phyloP scores from a whole-genome alignment of 2,888 invertebrate genomes.

The Tuta absoluta region DNA sequence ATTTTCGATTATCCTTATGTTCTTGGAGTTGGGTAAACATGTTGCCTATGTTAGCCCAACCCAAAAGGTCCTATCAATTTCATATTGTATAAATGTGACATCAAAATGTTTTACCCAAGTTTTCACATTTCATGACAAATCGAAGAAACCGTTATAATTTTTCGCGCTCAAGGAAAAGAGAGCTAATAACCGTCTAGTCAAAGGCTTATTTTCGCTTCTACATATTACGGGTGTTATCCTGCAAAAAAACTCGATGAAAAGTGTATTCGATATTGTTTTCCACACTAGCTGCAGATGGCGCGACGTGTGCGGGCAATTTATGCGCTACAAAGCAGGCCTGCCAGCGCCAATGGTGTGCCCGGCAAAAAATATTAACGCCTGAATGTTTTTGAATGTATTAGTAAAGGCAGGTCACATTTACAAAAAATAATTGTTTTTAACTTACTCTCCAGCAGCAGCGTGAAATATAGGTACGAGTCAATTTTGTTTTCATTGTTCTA shows the following conservation, averaged over 20 bases:
- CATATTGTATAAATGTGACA: no score
- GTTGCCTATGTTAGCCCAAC: no score
- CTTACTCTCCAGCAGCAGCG: neutral
- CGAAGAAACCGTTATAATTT: no score
- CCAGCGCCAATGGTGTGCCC: constrained; percentile 36
- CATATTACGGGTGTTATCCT: neutral
- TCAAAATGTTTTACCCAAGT: no score
- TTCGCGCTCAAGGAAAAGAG: no score
- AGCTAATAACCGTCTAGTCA: no score
- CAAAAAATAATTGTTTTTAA: neutral
- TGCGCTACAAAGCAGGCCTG: constrained; percentile 46
- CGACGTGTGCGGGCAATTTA: constrained; percentile 46
- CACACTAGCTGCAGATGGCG: constrained; percentile 38
- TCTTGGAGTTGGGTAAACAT: no score
- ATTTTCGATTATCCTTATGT: no score
- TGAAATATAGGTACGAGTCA: neutral
- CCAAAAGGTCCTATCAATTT: no score
- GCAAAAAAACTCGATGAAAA: neutral
- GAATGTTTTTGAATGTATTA: constrained; percentile 8
- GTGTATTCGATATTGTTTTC: constrained; percentile 35
- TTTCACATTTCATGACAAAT: no score
- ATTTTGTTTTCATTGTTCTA: no score
- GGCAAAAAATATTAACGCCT: constrained; percentile 39
- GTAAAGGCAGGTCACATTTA: neutral
- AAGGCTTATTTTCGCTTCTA: neutral